Evolutionary conservation across 1,140 invertebrate genomes (phyloP), one percentile per base, ranked within the genome.

Genomic region (Drosophila nebulosa): DNA sequence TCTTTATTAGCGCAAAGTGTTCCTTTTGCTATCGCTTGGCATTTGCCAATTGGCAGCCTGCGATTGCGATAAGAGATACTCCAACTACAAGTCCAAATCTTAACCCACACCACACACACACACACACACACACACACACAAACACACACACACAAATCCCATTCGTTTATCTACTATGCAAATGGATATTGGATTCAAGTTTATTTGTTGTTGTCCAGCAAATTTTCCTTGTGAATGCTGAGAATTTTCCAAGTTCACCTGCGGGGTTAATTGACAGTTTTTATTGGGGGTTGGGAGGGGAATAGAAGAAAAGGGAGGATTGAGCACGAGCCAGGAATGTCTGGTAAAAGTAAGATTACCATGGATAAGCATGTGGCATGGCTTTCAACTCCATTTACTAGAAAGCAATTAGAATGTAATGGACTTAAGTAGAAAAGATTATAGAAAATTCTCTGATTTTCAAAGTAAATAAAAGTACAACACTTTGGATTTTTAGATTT

Each of bases 181-280:
- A 85, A 85, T 86, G 81, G 63, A 85, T 86, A 86, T 84, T 80
- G 78, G 74, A n/a, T n/a, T n/a, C n/a, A n/a, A n/a, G n/a, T n/a
- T n/a, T n/a, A n/a, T 69, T 76, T 57, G 61, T 74, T 32, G 30
- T 32, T 32, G 30, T 32, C 50, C 55, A 42, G 46, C 52, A n/a
- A 55, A 46, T 69, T 62, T 66, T 35, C 56, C 50, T 39, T 32
- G 35, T 50, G 46, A 50, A 55, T 55, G 69, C 57, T 74, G 69
- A 66, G 60, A 78, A 71, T 73, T 83, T 75, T 42, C 27, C 63
- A 56, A 65, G 81, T 69, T 85, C 78, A 80, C 66, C 63, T 80
- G 46, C 50, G 56, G 62, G 81, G 78, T 86, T 85, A 85, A 85
- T 85, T 85, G 81, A 79, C 81, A 86, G 79, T 73, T 85, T 86